Conservation (phyloP, 2,113 vertebrate species). For the Paradisaea rubra region DNA sequence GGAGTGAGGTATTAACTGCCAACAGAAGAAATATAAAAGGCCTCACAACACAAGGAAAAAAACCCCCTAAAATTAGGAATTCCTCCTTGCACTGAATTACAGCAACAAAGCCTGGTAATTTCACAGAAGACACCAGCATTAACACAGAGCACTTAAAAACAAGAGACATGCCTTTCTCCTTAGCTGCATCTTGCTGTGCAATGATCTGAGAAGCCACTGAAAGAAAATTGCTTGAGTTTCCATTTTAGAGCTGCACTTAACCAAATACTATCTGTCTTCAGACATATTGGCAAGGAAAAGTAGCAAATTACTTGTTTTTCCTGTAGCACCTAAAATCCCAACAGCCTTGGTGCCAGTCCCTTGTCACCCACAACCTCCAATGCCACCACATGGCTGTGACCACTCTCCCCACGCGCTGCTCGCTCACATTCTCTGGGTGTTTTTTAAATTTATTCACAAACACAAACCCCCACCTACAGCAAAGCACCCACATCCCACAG, state of each 20-base stretch:
- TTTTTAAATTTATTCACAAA: background rate
- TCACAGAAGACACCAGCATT: background rate
- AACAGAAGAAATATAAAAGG: background rate
- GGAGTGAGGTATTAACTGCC: background rate
- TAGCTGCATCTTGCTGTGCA: constrained; percentile 36
- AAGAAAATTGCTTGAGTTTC: constrained; percentile 65
- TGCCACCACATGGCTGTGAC: background rate
- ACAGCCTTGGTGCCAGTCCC: background rate
- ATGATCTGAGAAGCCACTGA: constrained; percentile 39
- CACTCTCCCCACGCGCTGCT: rapidly evolving
- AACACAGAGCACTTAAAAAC: background rate
- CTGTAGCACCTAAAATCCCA: background rate
- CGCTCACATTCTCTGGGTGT: background rate
- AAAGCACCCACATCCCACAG: background rate
- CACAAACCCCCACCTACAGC: background rate
- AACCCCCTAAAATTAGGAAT: background rate
- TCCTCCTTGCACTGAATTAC: background rate
- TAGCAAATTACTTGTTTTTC: background rate
- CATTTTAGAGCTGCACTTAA: constrained; percentile 54
- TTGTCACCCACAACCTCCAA: background rate
- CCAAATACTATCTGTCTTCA: constrained; percentile 37
- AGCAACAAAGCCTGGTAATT: background rate
- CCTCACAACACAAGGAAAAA: background rate
- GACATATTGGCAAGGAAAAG: background rate
- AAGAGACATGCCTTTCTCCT: constrained; percentile 19